phyloP scores from a whole-genome alignment of 2,113 vertebrate genomes.

The Mus spicilegus region DNA sequence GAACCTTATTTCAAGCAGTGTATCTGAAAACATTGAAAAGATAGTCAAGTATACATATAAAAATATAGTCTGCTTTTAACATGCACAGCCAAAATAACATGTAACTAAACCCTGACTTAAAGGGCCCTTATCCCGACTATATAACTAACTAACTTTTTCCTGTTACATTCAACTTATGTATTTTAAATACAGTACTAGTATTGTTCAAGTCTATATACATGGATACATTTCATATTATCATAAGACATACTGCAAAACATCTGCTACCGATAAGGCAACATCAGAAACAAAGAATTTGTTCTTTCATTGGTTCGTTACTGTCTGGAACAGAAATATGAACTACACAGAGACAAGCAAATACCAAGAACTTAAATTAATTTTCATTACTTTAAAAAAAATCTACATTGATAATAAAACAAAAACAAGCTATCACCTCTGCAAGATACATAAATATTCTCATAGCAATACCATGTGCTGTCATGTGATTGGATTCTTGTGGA shows the following conservation, averaged over 20 bases:
- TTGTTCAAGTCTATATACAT: background rate
- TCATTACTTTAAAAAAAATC: conserved; percentile 24
- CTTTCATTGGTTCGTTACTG: background rate
- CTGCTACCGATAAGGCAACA: background rate
- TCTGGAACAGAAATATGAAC: conserved; percentile 12
- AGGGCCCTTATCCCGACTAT: background rate
- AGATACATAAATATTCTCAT: conserved; percentile 16
- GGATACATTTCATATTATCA: background rate
- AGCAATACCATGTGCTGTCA: background rate
- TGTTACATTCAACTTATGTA: background rate
- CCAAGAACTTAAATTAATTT: background rate
- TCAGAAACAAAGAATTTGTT: background rate
- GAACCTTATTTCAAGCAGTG: background rate
- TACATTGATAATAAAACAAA: background rate
- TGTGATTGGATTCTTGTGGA: background rate
- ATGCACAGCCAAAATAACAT: conserved; percentile 20
- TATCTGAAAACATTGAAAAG: conserved; percentile 26
- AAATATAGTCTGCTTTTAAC: conserved; percentile 1
- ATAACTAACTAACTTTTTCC: conserved; percentile 8
- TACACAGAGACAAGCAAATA: background rate
- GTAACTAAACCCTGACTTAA: conserved; percentile 20
- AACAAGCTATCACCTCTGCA: background rate
- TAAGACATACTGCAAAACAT: background rate
- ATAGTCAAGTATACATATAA: background rate
- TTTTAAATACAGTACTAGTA: background rate